Conservation (phyloP, 2,113 vertebrate species). For the Halcyon malimbica region DNA sequence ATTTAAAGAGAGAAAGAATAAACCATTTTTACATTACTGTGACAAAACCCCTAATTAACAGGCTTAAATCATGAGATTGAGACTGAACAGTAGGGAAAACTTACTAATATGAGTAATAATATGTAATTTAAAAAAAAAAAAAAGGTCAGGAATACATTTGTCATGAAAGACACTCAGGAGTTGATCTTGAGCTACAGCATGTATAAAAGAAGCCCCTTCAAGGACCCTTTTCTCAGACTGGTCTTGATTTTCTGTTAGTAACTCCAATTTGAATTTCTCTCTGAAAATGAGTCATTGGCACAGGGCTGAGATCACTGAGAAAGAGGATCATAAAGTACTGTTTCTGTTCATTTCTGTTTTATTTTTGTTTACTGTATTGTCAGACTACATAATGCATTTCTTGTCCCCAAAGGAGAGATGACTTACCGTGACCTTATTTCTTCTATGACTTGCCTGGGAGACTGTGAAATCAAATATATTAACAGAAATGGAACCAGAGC, state of each 20-base stretch:
- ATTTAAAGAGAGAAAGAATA: neutral
- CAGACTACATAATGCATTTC: neutral
- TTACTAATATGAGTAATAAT: neutral
- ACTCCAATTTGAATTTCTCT: neutral
- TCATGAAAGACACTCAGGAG: neutral
- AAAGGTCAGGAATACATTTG: neutral
- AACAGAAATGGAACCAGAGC: neutral
- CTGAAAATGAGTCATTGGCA: neutral
- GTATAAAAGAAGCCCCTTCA: neutral
- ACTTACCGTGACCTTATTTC: neutral
- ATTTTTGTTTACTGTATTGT: slow-evolving; percentile 12
- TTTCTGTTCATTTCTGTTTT: neutral
- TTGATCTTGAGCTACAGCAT: neutral
- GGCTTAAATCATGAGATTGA: neutral
- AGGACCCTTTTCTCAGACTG: neutral
- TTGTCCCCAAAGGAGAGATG: neutral
- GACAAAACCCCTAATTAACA: neutral
- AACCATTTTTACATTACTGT: neutral
- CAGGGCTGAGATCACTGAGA: neutral
- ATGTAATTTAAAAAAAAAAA: neutral
- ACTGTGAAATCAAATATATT: neutral
- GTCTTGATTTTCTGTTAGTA: neutral
- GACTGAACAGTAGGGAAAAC: neutral
- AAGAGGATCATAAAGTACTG: neutral
- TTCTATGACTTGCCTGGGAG: neutral